Conservation (phyloP, 2,888 invertebrate genomes). For the Drosophila antonietae region DNA sequence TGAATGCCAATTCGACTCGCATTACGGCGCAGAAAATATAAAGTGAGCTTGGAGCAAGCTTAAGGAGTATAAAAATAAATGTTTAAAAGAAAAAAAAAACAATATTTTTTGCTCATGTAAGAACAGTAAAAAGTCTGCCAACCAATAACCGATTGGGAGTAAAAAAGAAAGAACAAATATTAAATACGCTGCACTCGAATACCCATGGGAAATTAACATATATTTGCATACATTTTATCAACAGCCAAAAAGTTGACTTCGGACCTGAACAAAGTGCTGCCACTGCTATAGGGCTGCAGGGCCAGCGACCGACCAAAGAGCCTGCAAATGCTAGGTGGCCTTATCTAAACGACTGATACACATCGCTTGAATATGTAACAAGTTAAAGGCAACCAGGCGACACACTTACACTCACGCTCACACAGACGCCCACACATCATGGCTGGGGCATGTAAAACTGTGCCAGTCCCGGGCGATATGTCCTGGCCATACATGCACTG, state of each 20-base stretch:
- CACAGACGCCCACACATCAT: neutral
- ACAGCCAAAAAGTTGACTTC: constrained; percentile 35
- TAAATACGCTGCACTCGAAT: constrained; percentile 66
- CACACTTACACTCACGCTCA: constrained; percentile 26
- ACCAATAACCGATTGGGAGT: constrained; percentile 21
- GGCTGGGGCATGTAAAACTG: constrained; percentile 20
- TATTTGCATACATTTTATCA: constrained; percentile 68
- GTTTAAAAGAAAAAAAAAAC: too few relatives aligned
- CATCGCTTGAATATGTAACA: constrained; percentile 76
- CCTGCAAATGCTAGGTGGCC: constrained; percentile 51
- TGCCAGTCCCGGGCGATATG: constrained; percentile 46
- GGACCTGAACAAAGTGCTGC: constrained; percentile 11
- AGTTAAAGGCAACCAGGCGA: constrained; percentile 68
- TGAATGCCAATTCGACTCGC: constrained; percentile 1
- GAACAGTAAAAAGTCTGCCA: neutral
- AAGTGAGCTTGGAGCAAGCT: neutral
- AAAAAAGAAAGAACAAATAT: constrained; percentile 56
- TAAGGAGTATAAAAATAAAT: neutral
- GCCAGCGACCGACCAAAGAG: constrained; percentile 24
- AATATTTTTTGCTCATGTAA: neutral
- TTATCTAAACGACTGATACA: constrained; percentile 68
- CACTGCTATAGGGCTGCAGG: constrained; percentile 4
- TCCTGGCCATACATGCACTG: constrained; percentile 27
- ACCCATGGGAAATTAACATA: constrained; percentile 71
- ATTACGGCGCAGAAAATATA: neutral